A percentile compares a stretch with the other conserved stretches of the same genome.
Conservation (phyloP, 2,113 vertebrate genomes). For the Antechinus stuartii region DNA sequence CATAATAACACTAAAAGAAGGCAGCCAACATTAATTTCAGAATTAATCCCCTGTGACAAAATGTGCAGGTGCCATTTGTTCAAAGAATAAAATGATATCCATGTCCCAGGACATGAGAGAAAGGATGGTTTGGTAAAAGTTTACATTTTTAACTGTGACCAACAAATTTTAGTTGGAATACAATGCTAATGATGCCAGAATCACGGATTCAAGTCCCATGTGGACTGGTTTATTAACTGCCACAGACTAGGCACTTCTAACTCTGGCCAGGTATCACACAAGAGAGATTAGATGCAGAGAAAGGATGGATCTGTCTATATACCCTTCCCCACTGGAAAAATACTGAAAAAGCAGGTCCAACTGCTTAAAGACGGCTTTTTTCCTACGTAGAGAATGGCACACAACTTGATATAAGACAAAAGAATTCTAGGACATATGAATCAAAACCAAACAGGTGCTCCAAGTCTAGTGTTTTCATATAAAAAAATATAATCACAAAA, state of each 20-base stretch:
- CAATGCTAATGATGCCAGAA: background rate
- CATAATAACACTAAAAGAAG: conserved; percentile 13
- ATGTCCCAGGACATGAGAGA: conserved; percentile 37
- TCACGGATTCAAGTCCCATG: background rate
- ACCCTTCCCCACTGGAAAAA: conserved; percentile 15
- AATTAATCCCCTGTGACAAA: conserved; percentile 34
- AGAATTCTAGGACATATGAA: background rate
- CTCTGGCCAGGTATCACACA: conserved; percentile 55
- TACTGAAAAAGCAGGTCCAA: background rate
- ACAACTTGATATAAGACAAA: background rate
- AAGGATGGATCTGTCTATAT: background rate
- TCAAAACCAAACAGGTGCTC: background rate
- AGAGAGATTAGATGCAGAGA: conserved; percentile 23
- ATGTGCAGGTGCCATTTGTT: background rate
- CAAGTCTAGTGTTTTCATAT: conserved; percentile 38
- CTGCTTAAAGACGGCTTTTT: background rate
- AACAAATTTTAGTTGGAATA: background rate
- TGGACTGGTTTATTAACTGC: conserved; percentile 10
- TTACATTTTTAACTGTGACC: background rate
- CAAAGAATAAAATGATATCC: background rate
- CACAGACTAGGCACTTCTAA: background rate
- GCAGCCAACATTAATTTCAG: background rate
- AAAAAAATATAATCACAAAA: background rate
- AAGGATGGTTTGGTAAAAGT: conserved; percentile 13
- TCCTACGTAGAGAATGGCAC: background rate